Evolutionary conservation across 2,888 invertebrate species (phyloP).

Genomic region (Reticulitermes lucifugus): DNA sequence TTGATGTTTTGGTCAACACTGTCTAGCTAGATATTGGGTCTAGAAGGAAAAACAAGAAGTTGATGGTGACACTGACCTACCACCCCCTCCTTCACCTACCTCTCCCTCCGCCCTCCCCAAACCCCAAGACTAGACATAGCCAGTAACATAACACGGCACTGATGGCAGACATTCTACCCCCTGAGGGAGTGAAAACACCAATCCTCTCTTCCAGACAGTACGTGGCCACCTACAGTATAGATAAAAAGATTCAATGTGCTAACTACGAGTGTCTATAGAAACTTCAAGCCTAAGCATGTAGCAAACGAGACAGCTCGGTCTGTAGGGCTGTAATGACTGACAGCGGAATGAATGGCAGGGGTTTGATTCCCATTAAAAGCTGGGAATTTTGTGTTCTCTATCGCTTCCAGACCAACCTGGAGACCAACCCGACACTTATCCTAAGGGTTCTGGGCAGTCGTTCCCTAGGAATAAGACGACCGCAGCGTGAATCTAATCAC

Average conservation of each 20-base stretch:
- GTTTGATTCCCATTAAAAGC: too few species aligned
- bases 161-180: not conserved
- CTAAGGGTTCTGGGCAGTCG: too few species aligned
- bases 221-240: not conserved
- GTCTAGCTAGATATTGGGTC: slow-evolving; percentile 20
- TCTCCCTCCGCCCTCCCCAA: not conserved
- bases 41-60: slow-evolving; percentile 19
- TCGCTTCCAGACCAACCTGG: too few species aligned
- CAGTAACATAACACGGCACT: not conserved
- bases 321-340: too few species aligned
- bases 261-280: too few species aligned
- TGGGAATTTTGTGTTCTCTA: too few species aligned
- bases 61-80: slow-evolving; percentile 37
- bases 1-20: slow-evolving; percentile 40
- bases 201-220: not conserved
- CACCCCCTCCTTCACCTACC: slow-evolving; percentile 5
- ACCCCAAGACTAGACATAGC: not conserved
- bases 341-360: too few species aligned
- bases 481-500: too few species aligned
- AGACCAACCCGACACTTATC: too few species aligned
- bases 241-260: not conserved
- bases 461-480: too few species aligned
- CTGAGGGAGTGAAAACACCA: not conserved
- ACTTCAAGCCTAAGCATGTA: too few species aligned
- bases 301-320: too few species aligned